Base-by-base conservation (phyloP, 2,113 vertebrate species). In the Pleuronectes platessa region DNA sequence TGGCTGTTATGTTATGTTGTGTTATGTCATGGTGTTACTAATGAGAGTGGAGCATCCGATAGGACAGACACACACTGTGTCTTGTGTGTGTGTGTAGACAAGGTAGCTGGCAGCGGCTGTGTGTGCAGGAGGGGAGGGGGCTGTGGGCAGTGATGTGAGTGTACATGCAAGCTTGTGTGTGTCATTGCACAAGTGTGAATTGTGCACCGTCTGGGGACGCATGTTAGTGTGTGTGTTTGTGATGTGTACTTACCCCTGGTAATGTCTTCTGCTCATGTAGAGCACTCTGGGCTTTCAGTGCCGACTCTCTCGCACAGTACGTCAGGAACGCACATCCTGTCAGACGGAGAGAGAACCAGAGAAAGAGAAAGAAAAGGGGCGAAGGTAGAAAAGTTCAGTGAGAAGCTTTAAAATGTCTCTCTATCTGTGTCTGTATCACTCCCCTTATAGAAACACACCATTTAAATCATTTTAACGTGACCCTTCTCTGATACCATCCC, bases 261-360 rank as follows among this genome's bases (percentile, higher is more conserved):
- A 96, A 94, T 7, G 96, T 97, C 93, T 97, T 97, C 95, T 97
- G 96, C 92, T 97, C 96, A 64, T 97, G 96, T 79, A 97, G 94
- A 74, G 96, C 96, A 54, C 96, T 97, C 94, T 97, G 96, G 88
- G 96, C 96, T 93, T 97, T 97, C 88, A 97, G 94, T 56, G 96
- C 96, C 17, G 96, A 97, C 81, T 97, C 96, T 68, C 96, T 95
- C 62, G 96, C 96, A 78, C 96, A 97, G 91, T 97, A 97, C 51
- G 96, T 97, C 92, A 97, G 95, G 92, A 97, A 97, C 65, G 96
- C 96, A 92, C 96, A 97, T 95, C 96, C 96, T 97, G 90, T 84
- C 69, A 87, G 78, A 90, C 8, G 81, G 70, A 78, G 51, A 70
- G 7, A 23, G 54, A 9, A 51, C 65, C 31, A 66, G 23, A 17